Percentiles rank a stretch among this genome's conserved stretches.
phyloP scores from a whole-genome alignment of 2,797 vertebrate genomes.

The Mus minutoides region DNA sequence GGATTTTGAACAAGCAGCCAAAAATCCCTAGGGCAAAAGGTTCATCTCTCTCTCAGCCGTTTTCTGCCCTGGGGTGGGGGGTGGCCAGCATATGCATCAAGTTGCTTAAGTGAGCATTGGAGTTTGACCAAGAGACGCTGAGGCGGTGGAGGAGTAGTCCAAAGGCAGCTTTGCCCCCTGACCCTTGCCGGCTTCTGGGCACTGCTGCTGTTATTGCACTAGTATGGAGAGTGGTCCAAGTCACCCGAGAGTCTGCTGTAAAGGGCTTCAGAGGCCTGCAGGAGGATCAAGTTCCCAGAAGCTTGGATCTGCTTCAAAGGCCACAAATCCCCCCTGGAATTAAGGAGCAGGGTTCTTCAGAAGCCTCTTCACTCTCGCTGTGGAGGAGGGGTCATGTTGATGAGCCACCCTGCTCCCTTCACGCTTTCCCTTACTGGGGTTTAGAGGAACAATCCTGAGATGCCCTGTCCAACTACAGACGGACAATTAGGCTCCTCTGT shows the following conservation, averaged over 20 bases:
- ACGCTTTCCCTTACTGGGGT: neutral
- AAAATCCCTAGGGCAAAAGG: constrained; percentile 11
- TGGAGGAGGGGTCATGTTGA: neutral
- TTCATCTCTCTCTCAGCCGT: neutral
- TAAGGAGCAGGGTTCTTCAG: constrained; percentile 60
- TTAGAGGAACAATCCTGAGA: neutral
- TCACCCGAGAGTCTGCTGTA: neutral
- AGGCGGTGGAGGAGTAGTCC: neutral
- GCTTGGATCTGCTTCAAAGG: constrained; percentile 43
- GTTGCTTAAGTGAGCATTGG: neutral
- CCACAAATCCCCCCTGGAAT: constrained; percentile 60
- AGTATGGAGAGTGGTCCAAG: neutral
- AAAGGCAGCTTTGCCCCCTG: neutral
- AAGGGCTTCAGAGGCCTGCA: constrained; percentile 27
- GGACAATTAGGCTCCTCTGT: neutral
- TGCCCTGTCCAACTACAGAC: neutral
- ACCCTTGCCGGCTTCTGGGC: neutral
- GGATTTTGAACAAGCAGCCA: constrained; percentile 46
- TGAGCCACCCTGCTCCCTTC: neutral
- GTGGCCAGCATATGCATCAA: neutral
- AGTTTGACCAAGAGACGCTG: neutral
- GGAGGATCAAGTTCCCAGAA: constrained; percentile 48
- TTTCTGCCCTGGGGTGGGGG: neutral
- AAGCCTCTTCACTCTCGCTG: neutral
- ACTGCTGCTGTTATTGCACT: neutral